phyloP scores from a whole-genome alignment of 2,113 vertebrate genomes.

The Morone saxatilis region DNA sequence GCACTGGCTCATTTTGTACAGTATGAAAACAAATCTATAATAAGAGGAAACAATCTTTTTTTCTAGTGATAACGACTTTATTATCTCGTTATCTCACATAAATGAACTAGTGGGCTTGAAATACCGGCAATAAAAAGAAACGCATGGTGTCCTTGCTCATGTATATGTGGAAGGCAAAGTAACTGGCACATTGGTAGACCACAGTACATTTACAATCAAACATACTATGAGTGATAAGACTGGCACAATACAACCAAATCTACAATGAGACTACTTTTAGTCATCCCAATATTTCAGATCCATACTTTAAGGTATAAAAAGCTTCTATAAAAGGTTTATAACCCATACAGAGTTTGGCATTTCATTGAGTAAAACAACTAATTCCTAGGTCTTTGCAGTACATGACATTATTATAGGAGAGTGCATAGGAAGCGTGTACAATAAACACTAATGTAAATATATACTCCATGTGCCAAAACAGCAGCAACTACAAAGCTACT shows the following conservation, averaged over 20 bases:
- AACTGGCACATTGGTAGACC: conserved; percentile 17
- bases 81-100: too few relatives aligned
- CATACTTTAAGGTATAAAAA: not conserved
- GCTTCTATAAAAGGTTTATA: not conserved
- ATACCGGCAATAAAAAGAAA: too few relatives aligned
- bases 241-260: conserved; percentile 11
- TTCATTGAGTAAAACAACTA: not conserved
- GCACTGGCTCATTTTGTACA: too few relatives aligned
- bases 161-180: not conserved
- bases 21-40: too few relatives aligned
- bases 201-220: not conserved
- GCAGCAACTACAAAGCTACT: not conserved
- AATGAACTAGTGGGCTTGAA: too few relatives aligned
- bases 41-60: too few relatives aligned
- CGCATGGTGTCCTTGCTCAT: not conserved
- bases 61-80: too few relatives aligned
- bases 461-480: not conserved
- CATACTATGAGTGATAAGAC: not conserved
- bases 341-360: conserved; percentile 9
- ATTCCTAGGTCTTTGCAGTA: not conserved
- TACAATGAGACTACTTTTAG: not conserved
- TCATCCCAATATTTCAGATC: not conserved
- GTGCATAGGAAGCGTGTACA: conserved; percentile 15
- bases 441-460: not conserved
- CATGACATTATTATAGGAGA: not conserved